A percentile compares a stretch with the other conserved stretches of the same genome.
Evolutionary conservation across 2,888 invertebrate species (phyloP).

Genomic region (Scaptodrosophila latifasciaeformis): DNA sequence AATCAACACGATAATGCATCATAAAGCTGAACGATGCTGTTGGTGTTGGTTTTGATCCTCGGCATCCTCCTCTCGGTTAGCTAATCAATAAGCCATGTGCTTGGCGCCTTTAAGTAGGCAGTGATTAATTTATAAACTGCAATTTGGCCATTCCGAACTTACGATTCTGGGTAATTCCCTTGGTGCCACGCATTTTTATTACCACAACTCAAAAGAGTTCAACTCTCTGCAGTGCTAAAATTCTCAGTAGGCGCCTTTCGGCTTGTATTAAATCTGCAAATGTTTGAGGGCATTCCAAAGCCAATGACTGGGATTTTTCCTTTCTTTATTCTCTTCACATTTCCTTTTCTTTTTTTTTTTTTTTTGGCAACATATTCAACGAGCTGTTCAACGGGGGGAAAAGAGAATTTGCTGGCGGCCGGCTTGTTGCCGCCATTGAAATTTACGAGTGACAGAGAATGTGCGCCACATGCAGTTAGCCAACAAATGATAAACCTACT

Average conservation of each 20-base stretch:
- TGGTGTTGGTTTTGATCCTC: slow-evolving; percentile 14
- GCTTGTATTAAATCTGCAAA: slow-evolving; percentile 51
- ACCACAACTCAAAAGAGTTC: slow-evolving; percentile 18
- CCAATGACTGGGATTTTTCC: slow-evolving; percentile 64
- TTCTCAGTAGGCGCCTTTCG: slow-evolving; percentile 32
- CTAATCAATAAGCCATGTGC: slow-evolving; percentile 24
- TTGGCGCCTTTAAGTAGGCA: neutral
- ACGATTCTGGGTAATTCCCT: slow-evolving; percentile 18
- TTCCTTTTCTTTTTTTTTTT: too few relatives aligned
- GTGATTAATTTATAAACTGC: slow-evolving; percentile 5
- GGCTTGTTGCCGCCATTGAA: slow-evolving; percentile 62
- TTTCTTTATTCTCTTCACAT: too few relatives aligned
- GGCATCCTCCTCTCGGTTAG: neutral
- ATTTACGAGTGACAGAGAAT: slow-evolving; percentile 64
- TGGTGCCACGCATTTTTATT: slow-evolving; percentile 25
- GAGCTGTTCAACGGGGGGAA: slow-evolving; percentile 5
- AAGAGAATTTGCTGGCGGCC: slow-evolving; percentile 53
- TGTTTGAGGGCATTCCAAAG: slow-evolving; percentile 53
- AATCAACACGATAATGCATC: slow-evolving; percentile 45
- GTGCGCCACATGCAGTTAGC: slow-evolving; percentile 31
- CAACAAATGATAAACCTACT: too few relatives aligned
- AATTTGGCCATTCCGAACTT: neutral
- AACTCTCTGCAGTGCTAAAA: slow-evolving; percentile 52
- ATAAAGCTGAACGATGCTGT: neutral
- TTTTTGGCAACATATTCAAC: slow-evolving; percentile 49